Conservation (phyloP, 2,888 invertebrate genomes). For the Herminia tarsipennalis region DNA sequence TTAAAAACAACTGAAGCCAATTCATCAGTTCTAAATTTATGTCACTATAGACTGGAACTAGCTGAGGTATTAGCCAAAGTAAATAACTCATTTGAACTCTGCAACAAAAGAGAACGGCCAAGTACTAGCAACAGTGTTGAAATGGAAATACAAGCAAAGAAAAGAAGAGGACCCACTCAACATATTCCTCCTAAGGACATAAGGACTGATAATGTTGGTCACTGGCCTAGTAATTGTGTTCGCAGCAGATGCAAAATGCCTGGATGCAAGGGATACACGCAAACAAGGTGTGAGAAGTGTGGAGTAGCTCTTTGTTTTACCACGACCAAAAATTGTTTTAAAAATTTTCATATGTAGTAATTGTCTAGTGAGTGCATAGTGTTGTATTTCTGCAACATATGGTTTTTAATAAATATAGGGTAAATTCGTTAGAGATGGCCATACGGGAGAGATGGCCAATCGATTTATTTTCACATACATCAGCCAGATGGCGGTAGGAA, state of each 20-base stretch:
- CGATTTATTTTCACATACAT: too few relatives aligned
- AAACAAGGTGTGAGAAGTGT: slow-evolving; percentile 51
- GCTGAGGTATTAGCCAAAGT: slow-evolving; percentile 49
- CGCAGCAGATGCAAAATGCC: slow-evolving; percentile 50
- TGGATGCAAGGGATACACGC: slow-evolving; percentile 48
- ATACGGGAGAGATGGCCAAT: too few relatives aligned
- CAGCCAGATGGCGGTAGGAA: too few relatives aligned
- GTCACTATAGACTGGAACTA: slow-evolving; percentile 52
- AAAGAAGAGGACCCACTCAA: slow-evolving; percentile 46
- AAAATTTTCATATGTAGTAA: slow-evolving; percentile 35
- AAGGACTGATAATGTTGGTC: slow-evolving; percentile 48
- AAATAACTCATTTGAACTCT: slow-evolving; percentile 42
- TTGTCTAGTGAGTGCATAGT: slow-evolving; percentile 10
- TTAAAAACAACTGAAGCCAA: slow-evolving; percentile 25
- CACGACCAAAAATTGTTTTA: slow-evolving; percentile 44
- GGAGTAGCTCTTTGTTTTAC: slow-evolving; percentile 48
- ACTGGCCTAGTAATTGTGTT: slow-evolving; percentile 45
- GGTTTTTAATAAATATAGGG: slow-evolving; percentile 18
- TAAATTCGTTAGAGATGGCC: too few relatives aligned
- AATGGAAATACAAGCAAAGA: slow-evolving; percentile 46
- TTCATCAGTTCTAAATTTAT: too few relatives aligned
- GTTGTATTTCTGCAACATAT: slow-evolving; percentile 14
- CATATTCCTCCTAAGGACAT: slow-evolving; percentile 47
- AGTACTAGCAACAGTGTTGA: slow-evolving; percentile 47
- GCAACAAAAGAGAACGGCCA: slow-evolving; percentile 49